Evolutionary conservation across 2,888 invertebrate genomes (phyloP).

Genomic region (Diaphora mendica): DNA sequence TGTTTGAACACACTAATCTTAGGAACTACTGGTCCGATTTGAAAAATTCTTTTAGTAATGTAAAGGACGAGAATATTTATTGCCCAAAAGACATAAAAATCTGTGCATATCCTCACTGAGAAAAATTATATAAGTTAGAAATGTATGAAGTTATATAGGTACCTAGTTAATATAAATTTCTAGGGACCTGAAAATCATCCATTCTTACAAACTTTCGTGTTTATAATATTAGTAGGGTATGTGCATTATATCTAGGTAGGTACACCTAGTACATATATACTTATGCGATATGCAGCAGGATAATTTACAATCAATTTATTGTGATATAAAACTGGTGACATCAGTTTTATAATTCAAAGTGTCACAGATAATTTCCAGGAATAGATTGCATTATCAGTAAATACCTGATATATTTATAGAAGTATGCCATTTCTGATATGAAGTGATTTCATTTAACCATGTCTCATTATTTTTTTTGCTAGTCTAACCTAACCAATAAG

Average conservation of each 20-base stretch:
- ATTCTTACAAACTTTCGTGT: too few relatives aligned
- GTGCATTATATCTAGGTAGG: not conserved
- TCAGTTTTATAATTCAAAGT: not conserved
- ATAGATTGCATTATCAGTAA: slow-evolving; percentile 32
- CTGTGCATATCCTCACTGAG: too few relatives aligned
- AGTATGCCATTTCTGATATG: slow-evolving; percentile 1
- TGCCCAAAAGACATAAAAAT: too few relatives aligned
- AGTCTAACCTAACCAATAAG: not conserved
- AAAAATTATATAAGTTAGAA: too few relatives aligned
- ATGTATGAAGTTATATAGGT: too few relatives aligned
- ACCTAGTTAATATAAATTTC: too few relatives aligned
- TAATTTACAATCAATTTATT: not conserved
- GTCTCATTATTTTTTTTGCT: not conserved
- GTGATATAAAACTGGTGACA: not conserved
- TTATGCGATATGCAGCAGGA: not conserved
- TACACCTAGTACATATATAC: not conserved
- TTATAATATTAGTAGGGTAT: too few relatives aligned
- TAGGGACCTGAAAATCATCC: too few relatives aligned
- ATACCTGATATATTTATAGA: not conserved
- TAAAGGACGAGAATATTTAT: not conserved
- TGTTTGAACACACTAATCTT: too few relatives aligned
- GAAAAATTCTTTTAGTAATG: not conserved
- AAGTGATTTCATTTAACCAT: not conserved
- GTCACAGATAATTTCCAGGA: slow-evolving; percentile 23
- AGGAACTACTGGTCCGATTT: too few relatives aligned